Percentiles rank a stretch among this genome's conserved stretches.
Conservation (phyloP, 2,888 invertebrate genomes). For the Peribatodes rhomboidaria region DNA sequence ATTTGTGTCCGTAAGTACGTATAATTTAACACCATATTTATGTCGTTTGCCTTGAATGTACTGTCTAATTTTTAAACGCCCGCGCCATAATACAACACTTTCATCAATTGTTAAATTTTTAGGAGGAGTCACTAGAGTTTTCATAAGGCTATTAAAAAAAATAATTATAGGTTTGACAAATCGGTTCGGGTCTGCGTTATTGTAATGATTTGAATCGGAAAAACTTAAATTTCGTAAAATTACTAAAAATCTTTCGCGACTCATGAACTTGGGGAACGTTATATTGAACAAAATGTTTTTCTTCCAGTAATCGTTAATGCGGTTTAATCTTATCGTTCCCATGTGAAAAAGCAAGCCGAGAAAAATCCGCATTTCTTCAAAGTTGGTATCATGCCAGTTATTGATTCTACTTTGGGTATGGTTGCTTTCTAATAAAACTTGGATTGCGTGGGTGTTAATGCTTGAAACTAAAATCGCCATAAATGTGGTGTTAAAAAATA, state of each 20-base stretch:
- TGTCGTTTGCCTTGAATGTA: slow-evolving; percentile 22
- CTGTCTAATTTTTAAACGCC: slow-evolving; percentile 14
- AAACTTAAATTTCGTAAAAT: neutral
- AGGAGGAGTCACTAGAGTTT: neutral
- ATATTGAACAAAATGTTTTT: neutral
- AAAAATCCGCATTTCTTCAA: slow-evolving; percentile 8
- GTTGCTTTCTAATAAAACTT: neutral
- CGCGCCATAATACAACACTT: slow-evolving; percentile 14
- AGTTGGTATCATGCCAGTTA: neutral
- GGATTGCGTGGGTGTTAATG: neutral
- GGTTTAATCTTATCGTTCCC: slow-evolving; percentile 14
- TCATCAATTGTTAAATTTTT: slow-evolving; percentile 11
- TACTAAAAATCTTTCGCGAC: neutral
- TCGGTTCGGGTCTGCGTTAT: neutral
- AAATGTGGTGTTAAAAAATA: neutral
- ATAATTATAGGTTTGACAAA: neutral
- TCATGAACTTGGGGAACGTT: neutral
- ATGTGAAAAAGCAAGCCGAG: slow-evolving; percentile 20
- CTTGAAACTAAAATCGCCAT: neutral
- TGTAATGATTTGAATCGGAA: neutral
- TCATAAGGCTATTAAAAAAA: slow-evolving; percentile 3
- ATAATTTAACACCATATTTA: slow-evolving; percentile 21
- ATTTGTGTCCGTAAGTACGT: slow-evolving; percentile 16
- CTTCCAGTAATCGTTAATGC: slow-evolving; percentile 16
- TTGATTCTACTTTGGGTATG: neutral